phyloP scores from a whole-genome alignment of 1,140 invertebrate species.

The Cardiocondyla obscurior region DNA sequence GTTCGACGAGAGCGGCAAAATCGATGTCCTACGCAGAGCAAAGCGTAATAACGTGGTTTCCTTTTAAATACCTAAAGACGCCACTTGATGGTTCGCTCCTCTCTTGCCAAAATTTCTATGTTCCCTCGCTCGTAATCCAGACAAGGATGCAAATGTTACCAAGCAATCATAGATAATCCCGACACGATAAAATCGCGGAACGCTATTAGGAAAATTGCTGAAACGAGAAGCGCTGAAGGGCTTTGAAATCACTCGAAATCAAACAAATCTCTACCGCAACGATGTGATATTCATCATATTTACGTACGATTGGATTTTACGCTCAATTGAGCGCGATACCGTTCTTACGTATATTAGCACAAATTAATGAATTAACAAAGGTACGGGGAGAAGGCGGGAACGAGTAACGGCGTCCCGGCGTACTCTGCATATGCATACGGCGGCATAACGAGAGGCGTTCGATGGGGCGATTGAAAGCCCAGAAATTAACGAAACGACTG shows the following conservation, averaged over 20 bases:
- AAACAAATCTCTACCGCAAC: not conserved
- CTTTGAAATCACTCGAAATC: not conserved
- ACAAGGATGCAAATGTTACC: not conserved
- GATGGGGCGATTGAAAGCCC: constrained; percentile 61
- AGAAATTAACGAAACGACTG: constrained; percentile 65
- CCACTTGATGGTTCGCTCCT: not conserved
- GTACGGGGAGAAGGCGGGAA: constrained; percentile 8
- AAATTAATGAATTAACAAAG: constrained; percentile 27
- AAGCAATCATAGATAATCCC: not conserved
- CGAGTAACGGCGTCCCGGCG: not conserved
- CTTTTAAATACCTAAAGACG: constrained; percentile 18
- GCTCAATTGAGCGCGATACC: constrained; percentile 24
- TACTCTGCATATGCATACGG: constrained; percentile 37
- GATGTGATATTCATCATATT: not conserved
- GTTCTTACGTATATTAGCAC: not conserved
- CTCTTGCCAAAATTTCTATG: not conserved
- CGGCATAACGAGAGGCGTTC: constrained; percentile 52
- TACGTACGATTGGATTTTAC: constrained; percentile 36
- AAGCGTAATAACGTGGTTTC: not conserved
- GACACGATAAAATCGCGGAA: not conserved
- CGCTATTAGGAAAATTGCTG: not conserved
- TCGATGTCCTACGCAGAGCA: not conserved
- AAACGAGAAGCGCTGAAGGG: not conserved
- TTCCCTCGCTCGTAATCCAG: not conserved
- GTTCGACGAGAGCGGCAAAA: constrained; percentile 22